Evolutionary conservation across 2,113 vertebrate species (phyloP), one percentile per base, ranked within the genome.

Genomic region (Elanus axillaris): DNA sequence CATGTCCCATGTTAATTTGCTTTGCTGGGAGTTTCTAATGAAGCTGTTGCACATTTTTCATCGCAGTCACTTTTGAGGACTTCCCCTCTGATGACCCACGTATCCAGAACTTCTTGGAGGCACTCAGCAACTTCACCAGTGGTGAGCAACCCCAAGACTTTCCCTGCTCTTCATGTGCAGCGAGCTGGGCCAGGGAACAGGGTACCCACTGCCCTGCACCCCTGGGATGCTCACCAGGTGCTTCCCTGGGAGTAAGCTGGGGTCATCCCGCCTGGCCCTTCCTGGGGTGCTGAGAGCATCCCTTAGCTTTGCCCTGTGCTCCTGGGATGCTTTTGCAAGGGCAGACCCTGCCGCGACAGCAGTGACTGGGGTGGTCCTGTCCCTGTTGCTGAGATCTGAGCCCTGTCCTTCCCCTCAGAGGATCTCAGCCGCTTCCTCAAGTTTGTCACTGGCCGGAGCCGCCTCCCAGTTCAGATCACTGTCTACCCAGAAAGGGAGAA

Each of bases 381-480:
- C 58, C 52, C 11, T 66, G 52, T 67, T 45, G 8, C 58, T 86
- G 85, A 40, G 42, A 34, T n/a, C 31, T 84, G 68, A 59, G 8
- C 29, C 53, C 29, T 90, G 63, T 86, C 76, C 55, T 93, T 93
- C 80, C 62, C 95, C 79, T 64, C 97, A 99, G 99, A 99, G 99
- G 99, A 99, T 96, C 99, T 99, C 84, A 99, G 99, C 97, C 98
- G 97, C 86, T 99, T 99, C 98, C 98, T 99, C 86, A 99, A 99
- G 96, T 99, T 99, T 12, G 99, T 99, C 94, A 99, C 99, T 0
- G 99, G 99, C 76, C 98, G 99, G 79, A 99, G 99, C 97, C 99
- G 99, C 60, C 99, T 99, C 87, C 99, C 99, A 1, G 99, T 99
- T 6, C 98, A 98, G 3, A 99, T 99, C 97, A 98, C 96, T 45